phyloP scores from a whole-genome alignment of 2,113 vertebrate species.

The Coryphaenoides rupestris region DNA sequence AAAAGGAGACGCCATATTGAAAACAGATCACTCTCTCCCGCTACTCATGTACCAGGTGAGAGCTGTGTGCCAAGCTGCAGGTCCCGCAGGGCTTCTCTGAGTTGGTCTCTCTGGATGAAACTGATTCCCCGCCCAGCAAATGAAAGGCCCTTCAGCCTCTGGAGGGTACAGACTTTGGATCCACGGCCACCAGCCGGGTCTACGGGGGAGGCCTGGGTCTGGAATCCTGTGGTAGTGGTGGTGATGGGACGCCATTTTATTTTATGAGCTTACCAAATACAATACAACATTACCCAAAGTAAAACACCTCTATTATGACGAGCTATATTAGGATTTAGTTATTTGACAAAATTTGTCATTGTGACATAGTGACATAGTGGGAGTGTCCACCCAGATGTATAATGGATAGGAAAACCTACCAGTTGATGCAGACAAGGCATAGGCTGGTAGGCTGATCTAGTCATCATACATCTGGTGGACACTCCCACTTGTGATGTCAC shows the following conservation, averaged over 20 bases:
- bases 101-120: constrained; percentile 73
- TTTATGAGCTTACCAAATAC: background rate
- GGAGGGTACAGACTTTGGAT: constrained; percentile 50
- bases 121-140: constrained; percentile 77
- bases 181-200: constrained; percentile 30
- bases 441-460: too few species aligned
- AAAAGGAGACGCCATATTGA: too few species aligned
- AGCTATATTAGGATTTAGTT: too few species aligned
- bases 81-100: constrained; percentile 81
- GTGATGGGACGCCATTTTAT: background rate
- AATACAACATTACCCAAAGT: background rate
- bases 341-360: too few species aligned
- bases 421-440: too few species aligned
- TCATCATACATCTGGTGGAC: too few species aligned
- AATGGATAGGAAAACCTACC: too few species aligned
- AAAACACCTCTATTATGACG: background rate
- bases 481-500: too few species aligned
- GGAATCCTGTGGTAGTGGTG: constrained; percentile 29
- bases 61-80: constrained; percentile 81
- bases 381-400: too few species aligned
- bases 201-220: constrained; percentile 32
- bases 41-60: too few species aligned
- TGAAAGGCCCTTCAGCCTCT: constrained; percentile 79
- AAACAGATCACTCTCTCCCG: too few species aligned
- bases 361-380: too few species aligned